Evolutionary conservation across 2,888 invertebrate species (phyloP).

Genomic region (Drosophila histrio): DNA sequence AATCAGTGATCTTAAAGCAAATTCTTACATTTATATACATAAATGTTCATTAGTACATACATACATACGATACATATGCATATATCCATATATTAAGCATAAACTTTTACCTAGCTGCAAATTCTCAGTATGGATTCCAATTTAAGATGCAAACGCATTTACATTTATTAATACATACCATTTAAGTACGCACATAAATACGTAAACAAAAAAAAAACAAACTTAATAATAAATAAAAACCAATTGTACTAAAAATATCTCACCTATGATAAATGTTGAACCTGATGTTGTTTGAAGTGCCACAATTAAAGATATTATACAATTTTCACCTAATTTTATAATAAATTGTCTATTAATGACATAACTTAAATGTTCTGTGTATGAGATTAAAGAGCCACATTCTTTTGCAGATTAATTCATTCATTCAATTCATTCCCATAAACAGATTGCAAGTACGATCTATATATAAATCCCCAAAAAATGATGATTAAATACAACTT

Average conservation of each 20-base stretch:
- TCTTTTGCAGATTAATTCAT: too few relatives aligned
- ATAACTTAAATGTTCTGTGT: not conserved
- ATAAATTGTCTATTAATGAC: not conserved
- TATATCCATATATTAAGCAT: slow-evolving; percentile 32
- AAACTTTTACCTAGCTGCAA: slow-evolving; percentile 37
- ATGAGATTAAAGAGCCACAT: not conserved
- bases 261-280: slow-evolving; percentile 11
- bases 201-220: slow-evolving; percentile 31
- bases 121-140: slow-evolving; percentile 56
- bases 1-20: slow-evolving; percentile 55
- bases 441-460: not conserved
- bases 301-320: slow-evolving; percentile 44
- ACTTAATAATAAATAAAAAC: slow-evolving; percentile 18
- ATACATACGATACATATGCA: slow-evolving; percentile 12
- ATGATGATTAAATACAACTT: not conserved
- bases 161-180: slow-evolving; percentile 38
- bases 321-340: slow-evolving; percentile 26
- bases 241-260: slow-evolving; percentile 46
- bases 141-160: slow-evolving; percentile 48
- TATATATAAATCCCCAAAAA: not conserved
- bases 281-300: slow-evolving; percentile 26
- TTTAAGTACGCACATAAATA: slow-evolving; percentile 33
- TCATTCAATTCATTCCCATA: not conserved
- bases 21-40: slow-evolving; percentile 33
- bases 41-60: slow-evolving; percentile 42